Evolutionary conservation across 2,888 invertebrate genomes (phyloP).

Genomic region (Pilophorus perplexus): DNA sequence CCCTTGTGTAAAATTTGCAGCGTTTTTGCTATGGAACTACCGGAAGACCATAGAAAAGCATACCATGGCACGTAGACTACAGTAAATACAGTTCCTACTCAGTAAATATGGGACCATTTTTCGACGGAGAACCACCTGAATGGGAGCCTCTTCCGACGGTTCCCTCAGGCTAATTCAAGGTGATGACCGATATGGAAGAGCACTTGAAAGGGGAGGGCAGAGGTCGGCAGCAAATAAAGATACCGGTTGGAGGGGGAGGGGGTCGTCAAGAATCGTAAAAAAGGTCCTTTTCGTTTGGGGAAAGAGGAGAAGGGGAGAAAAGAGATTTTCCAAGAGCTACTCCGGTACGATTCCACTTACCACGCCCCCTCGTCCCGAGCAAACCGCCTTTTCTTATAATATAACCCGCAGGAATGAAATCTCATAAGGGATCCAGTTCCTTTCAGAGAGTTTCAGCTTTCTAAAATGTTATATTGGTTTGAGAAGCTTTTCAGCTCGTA

Average conservation of each 20-base stretch:
- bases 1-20: too few relatives aligned
- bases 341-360: background rate
- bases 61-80: too few relatives aligned
- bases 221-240: conserved; percentile 9
- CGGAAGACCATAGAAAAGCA: too few relatives aligned
- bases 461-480: too few relatives aligned
- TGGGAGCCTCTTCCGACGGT: background rate
- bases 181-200: background rate
- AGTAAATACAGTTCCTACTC: too few relatives aligned
- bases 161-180: conserved; percentile 9
- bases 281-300: background rate
- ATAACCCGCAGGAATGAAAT: background rate
- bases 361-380: background rate
- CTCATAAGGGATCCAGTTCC: background rate
- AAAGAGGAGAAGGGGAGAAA: background rate
- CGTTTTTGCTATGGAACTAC: too few relatives aligned
- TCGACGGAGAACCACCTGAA: too few relatives aligned
- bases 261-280: conserved; percentile 1
- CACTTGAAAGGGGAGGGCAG: conserved; percentile 1
- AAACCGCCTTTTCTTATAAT: background rate
- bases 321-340: background rate
- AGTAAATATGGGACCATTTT: too few relatives aligned
- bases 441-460: conserved; percentile 10
- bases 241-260: too few relatives aligned
- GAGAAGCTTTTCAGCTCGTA: too few relatives aligned